Base-by-base conservation (phyloP, 2,113 vertebrate species). In the Megalops atlanticus region DNA sequence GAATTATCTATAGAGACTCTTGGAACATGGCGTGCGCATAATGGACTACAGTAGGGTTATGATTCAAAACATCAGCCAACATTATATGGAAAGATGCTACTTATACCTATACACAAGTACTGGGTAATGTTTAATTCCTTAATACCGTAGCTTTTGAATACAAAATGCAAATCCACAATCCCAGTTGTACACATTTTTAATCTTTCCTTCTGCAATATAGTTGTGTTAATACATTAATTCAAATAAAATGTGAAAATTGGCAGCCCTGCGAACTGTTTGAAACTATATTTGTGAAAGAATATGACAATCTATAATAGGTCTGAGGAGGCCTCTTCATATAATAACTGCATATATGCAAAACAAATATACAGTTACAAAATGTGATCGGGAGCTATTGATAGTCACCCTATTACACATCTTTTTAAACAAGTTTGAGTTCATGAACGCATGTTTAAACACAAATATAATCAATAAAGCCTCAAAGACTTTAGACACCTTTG, bases 21-120 rank as follows among this genome's bases (percentile, higher is more conserved):
- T 41, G 11, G 16, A n/a, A n/a, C 18, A 33, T 70, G 40, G 8
- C 8, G 24, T 45, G 21, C 69, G 15, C 43, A 78, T 33, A 78
- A 43, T 49, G 41, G 21, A 15, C 78, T 72, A 38, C 21, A 18
- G 15, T 15, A 38, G 31, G 31, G 78, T 79, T 79, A 79, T 49
- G 70, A 68, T 45, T 21, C 24, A 47, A 40, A 21, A 1, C 8
- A 45, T 47, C 33, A 71, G 68, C 41, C 69, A 72, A 72, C 64
- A 79, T 71, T 72, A 40, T 39, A 49, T 35, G 41, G 39, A 45
- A 18, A 43, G 21, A 36, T 5, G 38, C 43, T 18, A 49, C n/a
- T 40, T 10, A 24, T 11, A 31, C 21, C 35, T 40, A 39, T n/a
- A 40, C 71, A 73, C 2, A 72, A 73, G 6, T 39, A 24, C n/a